A percentile compares a stretch with the other conserved stretches of the same genome.
Conservation (phyloP, 2,888 invertebrate genomes). For the Thymelicus sylvestris region DNA sequence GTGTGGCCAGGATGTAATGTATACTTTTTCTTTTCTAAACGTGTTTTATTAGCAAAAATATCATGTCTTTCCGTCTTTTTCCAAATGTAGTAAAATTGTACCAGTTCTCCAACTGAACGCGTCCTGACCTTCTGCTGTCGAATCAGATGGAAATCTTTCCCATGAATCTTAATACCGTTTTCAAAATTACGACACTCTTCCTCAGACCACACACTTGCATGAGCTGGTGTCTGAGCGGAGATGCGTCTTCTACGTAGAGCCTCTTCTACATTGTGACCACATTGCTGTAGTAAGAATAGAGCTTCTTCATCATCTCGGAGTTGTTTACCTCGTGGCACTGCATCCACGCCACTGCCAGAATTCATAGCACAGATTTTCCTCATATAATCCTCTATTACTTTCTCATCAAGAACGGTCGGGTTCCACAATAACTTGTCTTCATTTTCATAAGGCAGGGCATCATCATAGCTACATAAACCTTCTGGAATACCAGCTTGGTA, state of each 20-base stretch:
- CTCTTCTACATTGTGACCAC: conserved; percentile 97
- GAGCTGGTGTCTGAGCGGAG: conserved; percentile 88
- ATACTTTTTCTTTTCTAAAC: conserved; percentile 96
- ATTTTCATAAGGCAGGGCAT: conserved; percentile 97
- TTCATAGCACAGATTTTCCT: conserved; percentile 84
- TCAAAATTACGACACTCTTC: conserved; percentile 99
- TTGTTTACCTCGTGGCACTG: conserved; percentile 90
- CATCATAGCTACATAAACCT: conserved; percentile 95
- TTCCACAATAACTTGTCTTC: conserved; percentile 98
- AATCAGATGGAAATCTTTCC: conserved; percentile 98
- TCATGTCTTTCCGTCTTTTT: conserved; percentile 99
- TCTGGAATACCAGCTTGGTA: conserved; percentile 97
- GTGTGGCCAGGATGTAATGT: conserved; percentile 96
- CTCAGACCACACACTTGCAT: conserved; percentile 96
- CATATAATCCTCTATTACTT: conserved; percentile 92
- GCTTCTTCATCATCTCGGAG: conserved; percentile 96
- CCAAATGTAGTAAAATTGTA: conserved; percentile 98
- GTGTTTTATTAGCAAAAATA: conserved; percentile 93
- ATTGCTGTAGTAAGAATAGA: conserved; percentile 94
- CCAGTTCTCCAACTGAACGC: conserved; percentile 97
- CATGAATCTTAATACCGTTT: conserved; percentile 95
- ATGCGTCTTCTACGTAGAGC: conserved; percentile 92
- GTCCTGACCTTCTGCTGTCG: conserved; percentile 97
- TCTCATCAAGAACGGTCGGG: conserved; percentile 89
- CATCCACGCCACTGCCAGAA: conserved; percentile 72